Conservation (phyloP, 2,888 invertebrate genomes). For the Thereva nobilitata region DNA sequence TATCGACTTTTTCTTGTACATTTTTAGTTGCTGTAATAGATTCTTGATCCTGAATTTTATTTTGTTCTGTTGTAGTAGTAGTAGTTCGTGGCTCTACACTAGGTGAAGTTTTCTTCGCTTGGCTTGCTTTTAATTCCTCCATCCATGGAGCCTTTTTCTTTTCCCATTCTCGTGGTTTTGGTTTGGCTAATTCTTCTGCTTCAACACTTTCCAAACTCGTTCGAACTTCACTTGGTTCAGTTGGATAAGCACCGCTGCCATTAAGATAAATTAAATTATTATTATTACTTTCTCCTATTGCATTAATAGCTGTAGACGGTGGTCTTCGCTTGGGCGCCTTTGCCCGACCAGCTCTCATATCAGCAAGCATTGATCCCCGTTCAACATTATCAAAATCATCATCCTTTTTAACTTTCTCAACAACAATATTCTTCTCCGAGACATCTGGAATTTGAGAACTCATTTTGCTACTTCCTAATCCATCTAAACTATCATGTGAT, state of each 20-base stretch:
- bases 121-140: conserved; percentile 78
- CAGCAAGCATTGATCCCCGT: conserved; percentile 65
- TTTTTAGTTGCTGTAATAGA: background rate
- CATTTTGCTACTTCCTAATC: conserved; percentile 59
- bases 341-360: conserved; percentile 66
- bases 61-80: conserved; percentile 5
- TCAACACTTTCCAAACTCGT: conserved; percentile 39
- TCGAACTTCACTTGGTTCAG: conserved; percentile 46
- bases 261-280: conserved; percentile 53
- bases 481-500: conserved; percentile 58
- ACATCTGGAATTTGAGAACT: conserved; percentile 47
- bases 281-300: conserved; percentile 53
- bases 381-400: conserved; percentile 70
- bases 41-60: background rate
- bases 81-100: conserved; percentile 48
- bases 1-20: conserved; percentile 30
- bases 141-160: conserved; percentile 80
- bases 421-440: conserved; percentile 46
- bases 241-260: conserved; percentile 49
- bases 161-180: conserved; percentile 71
- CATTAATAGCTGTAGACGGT: conserved; percentile 61
- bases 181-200: conserved; percentile 61
- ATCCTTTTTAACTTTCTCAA: conserved; percentile 50
- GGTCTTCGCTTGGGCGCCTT: conserved; percentile 66
- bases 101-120: conserved; percentile 59